Conservation (phyloP, 1,140 invertebrate genomes). For the Subanguina moxae region DNA sequence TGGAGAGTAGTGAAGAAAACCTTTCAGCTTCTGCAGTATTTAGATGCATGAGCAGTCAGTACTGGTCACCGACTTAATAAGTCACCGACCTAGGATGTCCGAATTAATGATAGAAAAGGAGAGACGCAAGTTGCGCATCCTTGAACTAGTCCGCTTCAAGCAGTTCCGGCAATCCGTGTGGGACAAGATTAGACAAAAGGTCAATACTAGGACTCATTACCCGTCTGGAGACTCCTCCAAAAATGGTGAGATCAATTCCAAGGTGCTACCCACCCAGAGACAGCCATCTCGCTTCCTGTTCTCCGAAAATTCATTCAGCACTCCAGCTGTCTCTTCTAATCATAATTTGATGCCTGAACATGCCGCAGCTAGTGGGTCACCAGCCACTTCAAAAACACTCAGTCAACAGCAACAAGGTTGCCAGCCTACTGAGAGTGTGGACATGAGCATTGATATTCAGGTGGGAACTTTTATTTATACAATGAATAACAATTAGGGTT, state of each 20-base stretch:
- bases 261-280: neutral
- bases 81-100: constrained; percentile 25
- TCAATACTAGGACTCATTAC: constrained; percentile 2
- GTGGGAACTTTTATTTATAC: too few relatives aligned
- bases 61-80: constrained; percentile 46
- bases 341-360: neutral
- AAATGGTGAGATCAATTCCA: neutral
- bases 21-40: too few relatives aligned
- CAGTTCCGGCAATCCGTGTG: constrained; percentile 51
- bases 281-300: constrained; percentile 16
- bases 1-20: neutral
- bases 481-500: too few relatives aligned
- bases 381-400: neutral
- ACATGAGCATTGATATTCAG: constrained; percentile 58
- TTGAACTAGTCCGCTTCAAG: constrained; percentile 53
- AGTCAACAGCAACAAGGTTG: neutral
- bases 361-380: neutral
- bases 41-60: constrained; percentile 54
- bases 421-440: constrained; percentile 35
- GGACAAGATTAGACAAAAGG: constrained; percentile 44
- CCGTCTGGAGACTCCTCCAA: neutral
- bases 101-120: constrained; percentile 48
- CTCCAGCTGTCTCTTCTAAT: neutral
- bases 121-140: constrained; percentile 49
- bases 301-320: neutral